Conservation (phyloP, 2,797 vertebrate genomes). For the Melopsittacus undulatus region DNA sequence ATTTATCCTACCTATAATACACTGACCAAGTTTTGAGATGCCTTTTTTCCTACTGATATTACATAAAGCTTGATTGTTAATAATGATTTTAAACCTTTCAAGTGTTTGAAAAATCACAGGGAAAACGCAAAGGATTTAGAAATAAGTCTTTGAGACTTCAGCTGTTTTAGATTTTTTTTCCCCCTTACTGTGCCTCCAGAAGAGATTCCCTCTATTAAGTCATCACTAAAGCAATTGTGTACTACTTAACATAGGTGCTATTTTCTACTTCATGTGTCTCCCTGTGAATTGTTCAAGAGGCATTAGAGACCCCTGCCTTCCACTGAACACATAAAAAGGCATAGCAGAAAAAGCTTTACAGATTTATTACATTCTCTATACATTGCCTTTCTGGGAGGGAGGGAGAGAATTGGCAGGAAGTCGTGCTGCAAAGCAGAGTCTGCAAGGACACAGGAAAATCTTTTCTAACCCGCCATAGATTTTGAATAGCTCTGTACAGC, state of each 20-base stretch:
- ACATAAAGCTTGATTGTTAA: background rate
- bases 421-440: background rate
- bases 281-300: conserved; percentile 57
- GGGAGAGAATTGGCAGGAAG: background rate
- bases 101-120: background rate
- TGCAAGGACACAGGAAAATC: conserved; percentile 9
- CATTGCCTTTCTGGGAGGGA: background rate
- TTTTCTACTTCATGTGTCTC: conserved; percentile 55
- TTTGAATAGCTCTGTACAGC: background rate
- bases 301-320: conserved; percentile 41
- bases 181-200: background rate
- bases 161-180: background rate
- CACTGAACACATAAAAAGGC: conserved; percentile 25
- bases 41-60: background rate
- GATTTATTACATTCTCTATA: conserved; percentile 24
- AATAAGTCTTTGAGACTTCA: background rate
- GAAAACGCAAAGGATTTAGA: background rate
- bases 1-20: background rate
- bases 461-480: background rate
- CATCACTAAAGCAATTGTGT: conserved; percentile 34
- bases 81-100: conserved; percentile 26
- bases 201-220: conserved; percentile 55
- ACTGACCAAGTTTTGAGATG: background rate
- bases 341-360: conserved; percentile 22
- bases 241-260: conserved; percentile 54